phyloP scores from a whole-genome alignment of 2,888 invertebrate genomes.

The Parasteatoda lunata region DNA sequence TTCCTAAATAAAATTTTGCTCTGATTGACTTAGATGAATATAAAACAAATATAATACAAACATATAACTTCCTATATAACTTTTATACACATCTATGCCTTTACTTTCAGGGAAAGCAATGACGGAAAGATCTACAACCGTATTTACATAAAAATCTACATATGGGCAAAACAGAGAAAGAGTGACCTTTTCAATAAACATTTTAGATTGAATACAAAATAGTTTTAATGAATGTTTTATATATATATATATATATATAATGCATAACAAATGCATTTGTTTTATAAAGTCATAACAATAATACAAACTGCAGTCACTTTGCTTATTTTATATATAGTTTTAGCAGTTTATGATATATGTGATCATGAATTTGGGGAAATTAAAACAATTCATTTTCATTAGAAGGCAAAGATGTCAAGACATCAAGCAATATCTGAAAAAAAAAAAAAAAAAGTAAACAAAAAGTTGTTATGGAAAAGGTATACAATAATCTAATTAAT shows the following conservation, averaged over 20 bases:
- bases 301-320: constrained; percentile 8
- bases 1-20: background rate
- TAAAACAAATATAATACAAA: constrained; percentile 42
- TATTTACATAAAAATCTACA: constrained; percentile 46
- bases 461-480: too few relatives aligned
- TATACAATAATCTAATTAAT: too few relatives aligned
- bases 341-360: background rate
- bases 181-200: background rate
- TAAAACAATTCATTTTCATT: constrained; percentile 25
- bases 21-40: constrained; percentile 52
- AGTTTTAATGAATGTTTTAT: background rate
- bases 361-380: constrained; percentile 7
- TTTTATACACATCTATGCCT: constrained; percentile 44
- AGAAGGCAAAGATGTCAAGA: constrained; percentile 22
- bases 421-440: too few relatives aligned
- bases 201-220: background rate
- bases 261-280: background rate
- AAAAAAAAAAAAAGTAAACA: too few relatives aligned
- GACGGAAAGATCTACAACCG: constrained; percentile 35
- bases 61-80: constrained; percentile 13
- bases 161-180: constrained; percentile 28
- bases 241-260: background rate
- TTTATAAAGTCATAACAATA: constrained; percentile 3
- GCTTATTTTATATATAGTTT: background rate
- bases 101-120: constrained; percentile 17